phyloP scores from a whole-genome alignment of 2,888 invertebrate species.

The Terebella lapidaria region DNA sequence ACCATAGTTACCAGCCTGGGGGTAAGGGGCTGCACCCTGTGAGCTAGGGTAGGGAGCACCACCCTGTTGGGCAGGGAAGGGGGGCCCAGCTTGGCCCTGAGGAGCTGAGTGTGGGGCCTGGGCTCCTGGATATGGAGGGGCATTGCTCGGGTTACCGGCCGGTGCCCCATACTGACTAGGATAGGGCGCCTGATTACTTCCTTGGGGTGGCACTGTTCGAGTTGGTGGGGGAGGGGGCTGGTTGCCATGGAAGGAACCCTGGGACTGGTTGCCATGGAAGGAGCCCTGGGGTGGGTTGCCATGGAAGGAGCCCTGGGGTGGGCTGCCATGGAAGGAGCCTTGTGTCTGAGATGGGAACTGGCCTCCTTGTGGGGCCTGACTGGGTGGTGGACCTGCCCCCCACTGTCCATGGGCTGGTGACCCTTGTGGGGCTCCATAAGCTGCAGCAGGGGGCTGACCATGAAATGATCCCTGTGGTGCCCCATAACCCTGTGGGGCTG shows the following conservation, averaged over 20 bases:
- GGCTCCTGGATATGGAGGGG: neutral
- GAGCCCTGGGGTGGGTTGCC: neutral
- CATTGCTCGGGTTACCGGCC: neutral
- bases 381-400: too few relatives aligned
- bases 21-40: neutral
- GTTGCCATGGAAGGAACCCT: too few relatives aligned
- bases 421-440: neutral
- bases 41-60: too few relatives aligned
- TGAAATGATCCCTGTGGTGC: neutral
- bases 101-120: neutral
- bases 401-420: neutral
- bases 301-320: too few relatives aligned
- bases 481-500: neutral
- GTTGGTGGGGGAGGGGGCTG: too few relatives aligned
- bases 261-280: too few relatives aligned
- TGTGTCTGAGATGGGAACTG: neutral
- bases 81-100: neutral
- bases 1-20: neutral
- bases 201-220: neutral
- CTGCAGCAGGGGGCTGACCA: neutral
- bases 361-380: neutral
- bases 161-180: neutral
- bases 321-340: neutral
- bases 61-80: neutral
- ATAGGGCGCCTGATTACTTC: neutral